Base-by-base conservation (phyloP, 2,113 vertebrate genomes). In the Protomyctophum bolini region DNA sequence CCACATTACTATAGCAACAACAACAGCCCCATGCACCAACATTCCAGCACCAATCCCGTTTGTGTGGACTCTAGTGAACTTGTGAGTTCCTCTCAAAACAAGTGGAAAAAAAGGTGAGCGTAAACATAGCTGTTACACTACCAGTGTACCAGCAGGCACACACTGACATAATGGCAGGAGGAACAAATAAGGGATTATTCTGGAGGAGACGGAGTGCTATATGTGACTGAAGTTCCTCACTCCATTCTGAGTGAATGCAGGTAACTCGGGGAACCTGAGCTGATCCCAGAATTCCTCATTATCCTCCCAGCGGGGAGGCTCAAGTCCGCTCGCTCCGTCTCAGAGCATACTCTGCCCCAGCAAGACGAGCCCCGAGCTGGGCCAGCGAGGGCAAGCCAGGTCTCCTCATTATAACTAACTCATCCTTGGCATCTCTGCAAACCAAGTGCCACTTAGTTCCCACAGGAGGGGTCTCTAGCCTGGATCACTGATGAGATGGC, bases 221-320 rank as follows among this genome's bases (percentile, higher is more conserved):
- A 86, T 80, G 87, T 85, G 21, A 1, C 89, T 89, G 90, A 93
- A 91, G 90, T 91, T 92, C 91, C 91, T 86, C 88, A 93, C 89
- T 91, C 86, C 78, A 89, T 92, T 92, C 89, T 86, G 88, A 89
- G 86, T 90, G 87, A 92, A 92, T 91, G 88, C 90, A 93, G 90
- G 91, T 92, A 90, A 92, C 91, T 88, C 69, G 66, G 88, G 86
- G 90, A 93, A 89, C 89, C 92, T 93, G 92, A 93, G 91, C 91
- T 91, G 92, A 92, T 93, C 92, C 91, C 88, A 92, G 90, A 93
- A 93, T 93, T 93, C 92, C 92, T 92, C 91, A 93, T 93, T 93
- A 93, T 90, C 87, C 57, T 71, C 92, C 75, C 91, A 90, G 91
- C 86, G 74, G 92, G 92, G 83, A 82, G 89, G 84, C 83, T 88